Base-by-base conservation (phyloP, 2,888 invertebrate species). In the Polydrusus tereticollis region DNA sequence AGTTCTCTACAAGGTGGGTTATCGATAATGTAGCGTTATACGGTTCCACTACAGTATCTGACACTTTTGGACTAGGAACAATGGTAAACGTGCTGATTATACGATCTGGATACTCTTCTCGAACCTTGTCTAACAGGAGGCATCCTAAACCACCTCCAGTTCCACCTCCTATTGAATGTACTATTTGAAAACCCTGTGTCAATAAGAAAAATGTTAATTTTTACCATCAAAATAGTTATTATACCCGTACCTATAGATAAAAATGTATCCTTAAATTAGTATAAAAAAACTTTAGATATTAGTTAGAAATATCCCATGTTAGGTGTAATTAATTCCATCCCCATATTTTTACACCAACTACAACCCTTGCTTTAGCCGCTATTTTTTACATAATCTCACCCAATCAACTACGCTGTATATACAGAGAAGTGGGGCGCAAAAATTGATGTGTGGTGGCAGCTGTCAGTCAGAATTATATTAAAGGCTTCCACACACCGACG, bases 101-200 rank as follows among this genome's bases (percentile, higher is more conserved):
- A 75, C 93, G 86, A 84, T 93, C 93, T 0, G 93, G 93, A 80
- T 92, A 93, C 81, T 94, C 93, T 81, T 93, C 93, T 20, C 92
- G 87, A 71, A 93, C 91, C 83, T 93, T 93, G 55, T 89, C 90
- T 76, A 93, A 89, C 45, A 93, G 85, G 26, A 94, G 86, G 47
- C 80, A 78, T 12, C 80, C 93, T 90, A 93, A 88, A 38, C 93
- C 93, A 16, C 92, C 90, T 0, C 93, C 93, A 14, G 93, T 93
- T 1, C 93, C 93, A 45, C 93, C 93, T 1, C 93, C 92, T 1
- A 93, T 86, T 0, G 92, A 92, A 81, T 92, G 92, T n/a, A 91
- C 90, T 73, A 92, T 81, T 69, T 92, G 92, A 81, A 92, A 92
- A 77, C 95, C 95, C 85, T 93, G n/a, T n/a, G n/a, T n/a, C n/a